Conservation (phyloP, 2,888 invertebrate species). For the Rhabditoides inermis region DNA sequence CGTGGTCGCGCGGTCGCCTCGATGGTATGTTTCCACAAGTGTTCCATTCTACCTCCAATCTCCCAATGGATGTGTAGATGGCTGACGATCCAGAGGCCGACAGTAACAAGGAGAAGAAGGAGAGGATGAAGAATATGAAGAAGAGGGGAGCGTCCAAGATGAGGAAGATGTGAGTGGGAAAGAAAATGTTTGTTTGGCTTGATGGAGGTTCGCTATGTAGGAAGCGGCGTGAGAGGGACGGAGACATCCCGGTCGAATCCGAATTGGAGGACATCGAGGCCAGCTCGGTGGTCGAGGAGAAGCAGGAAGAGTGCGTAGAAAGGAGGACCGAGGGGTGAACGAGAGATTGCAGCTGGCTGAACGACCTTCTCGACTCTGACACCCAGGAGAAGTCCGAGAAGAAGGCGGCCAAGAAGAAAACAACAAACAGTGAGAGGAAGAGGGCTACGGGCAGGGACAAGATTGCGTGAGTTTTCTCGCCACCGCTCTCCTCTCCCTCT, state of each 20-base stretch:
- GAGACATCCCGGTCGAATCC: not conserved
- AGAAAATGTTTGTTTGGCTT: not conserved
- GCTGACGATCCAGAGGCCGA: not conserved
- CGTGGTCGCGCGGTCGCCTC: slow-evolving; percentile 1
- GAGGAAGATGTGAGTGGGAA: not conserved
- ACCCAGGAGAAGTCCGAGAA: not conserved
- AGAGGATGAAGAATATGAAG: not conserved
- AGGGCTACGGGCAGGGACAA: no score
- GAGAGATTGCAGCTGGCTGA: not conserved
- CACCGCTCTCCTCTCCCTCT: no score
- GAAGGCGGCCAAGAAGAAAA: not conserved
- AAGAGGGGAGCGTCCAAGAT: not conserved
- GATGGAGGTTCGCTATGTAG: no score
- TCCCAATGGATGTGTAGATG: not conserved
- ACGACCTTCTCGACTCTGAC: no score
- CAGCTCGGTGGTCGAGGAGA: not conserved
- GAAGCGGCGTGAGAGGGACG: no score
- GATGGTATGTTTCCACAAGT: slow-evolving; percentile 1
- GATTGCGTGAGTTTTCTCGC: no score
- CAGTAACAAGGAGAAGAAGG: slow-evolving; percentile 1
- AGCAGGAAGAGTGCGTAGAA: not conserved
- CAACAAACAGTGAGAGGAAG: not conserved
- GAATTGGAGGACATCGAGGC: not conserved
- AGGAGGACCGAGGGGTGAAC: not conserved
- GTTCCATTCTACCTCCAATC: no score